Base-by-base conservation (phyloP, 2,888 invertebrate species). In the Brenthis hecate region DNA sequence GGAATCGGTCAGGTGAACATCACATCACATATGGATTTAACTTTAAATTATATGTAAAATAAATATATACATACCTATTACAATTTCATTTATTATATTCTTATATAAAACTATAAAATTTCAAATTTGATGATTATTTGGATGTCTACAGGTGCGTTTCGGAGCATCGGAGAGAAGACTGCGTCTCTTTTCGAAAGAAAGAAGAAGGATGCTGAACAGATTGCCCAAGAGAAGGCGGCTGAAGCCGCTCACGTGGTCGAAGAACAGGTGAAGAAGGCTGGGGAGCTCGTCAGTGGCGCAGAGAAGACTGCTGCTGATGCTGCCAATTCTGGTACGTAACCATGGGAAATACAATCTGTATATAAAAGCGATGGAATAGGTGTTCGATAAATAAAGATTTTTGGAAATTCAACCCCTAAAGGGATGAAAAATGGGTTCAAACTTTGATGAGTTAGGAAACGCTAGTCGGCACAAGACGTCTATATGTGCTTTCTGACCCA, bases 81-180 rank as follows among this genome's bases (percentile, higher is more conserved):
- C 36, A 43, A 8, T 43, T 43, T 43, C 36, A 43, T 43, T 43
- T 3, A 43, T 43, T 43, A 43, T 11, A 8, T 43, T 43, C 36
- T 11, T 43, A 28, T 28, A 43, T 43, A 11, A 43, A 43, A 43
- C 11, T 8, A 8, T 43, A 43, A 13, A 43, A 43, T 43, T 3
- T 13, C 6, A 8, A 48, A 53, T 28, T 61, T 63, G 19, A 54
- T 54, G 0, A 54, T 5, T 54, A 66, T 23, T 60, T 56, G 68
- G 14, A 23, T 55, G 19, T 62, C 13, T 19, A 32, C 68, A 95
- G 95, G 95, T 75, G 95, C 95, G 73, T 91, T 96, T 87, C 95
- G 95, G 88, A 95, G 93, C 89, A 92, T 96, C 81, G 95, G 96
- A 71, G 95, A 95, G 85, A 95, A 95, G 88, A 95, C 96, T 28